Evolutionary conservation across 2,888 invertebrate genomes (phyloP), one percentile per base, ranked within the genome.

Genomic region (Sericinus montela): DNA sequence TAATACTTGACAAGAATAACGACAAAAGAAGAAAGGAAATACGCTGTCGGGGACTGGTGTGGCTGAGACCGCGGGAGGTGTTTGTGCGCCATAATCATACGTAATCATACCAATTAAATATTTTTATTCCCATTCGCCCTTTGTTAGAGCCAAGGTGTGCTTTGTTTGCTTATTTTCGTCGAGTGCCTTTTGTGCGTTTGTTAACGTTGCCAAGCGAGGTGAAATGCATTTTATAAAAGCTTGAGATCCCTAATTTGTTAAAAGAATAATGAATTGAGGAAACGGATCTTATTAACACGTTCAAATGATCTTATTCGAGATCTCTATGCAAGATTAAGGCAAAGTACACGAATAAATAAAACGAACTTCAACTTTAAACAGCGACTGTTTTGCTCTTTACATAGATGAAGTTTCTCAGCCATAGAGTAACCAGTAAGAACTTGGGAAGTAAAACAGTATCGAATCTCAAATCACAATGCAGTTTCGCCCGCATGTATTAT

Each of bases 61-160:
- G 59, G 55, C 53, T 13, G 47, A 48, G 55, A 54, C 77, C 66
- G 58, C 84, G 72, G 84, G 86, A 77, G 84, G 81, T 82, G 81
- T 84, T 81, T 83, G 80, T 80, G 62, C 65, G 61, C 65, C 64
- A 59, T 75, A 81, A 82, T 84, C 77, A 77, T 70, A 61, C 62
- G 67, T 82, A 84, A 86, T 84, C 77, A 84, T 76, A 72, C 81
- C 84, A 86, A 86, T 86, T 86, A 84, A 78, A 82, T 82, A 78
- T 83, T 84, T 84, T 83, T 76, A 74, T 84, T 81, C 77, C 77
- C 76, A 79, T 79, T 82, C 70, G 66, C 51, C 72, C 73, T 76
- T 83, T 85, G 72, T 79, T 70, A 67, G 60, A 52, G 46, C 58
- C 60, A 62, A 69, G 67, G 68, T 70, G 66, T 62, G 65, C 72